Evolutionary conservation across 2,113 vertebrate species (phyloP), one percentile per base, ranked within the genome.

Genomic region (Percina caprodes): DNA sequence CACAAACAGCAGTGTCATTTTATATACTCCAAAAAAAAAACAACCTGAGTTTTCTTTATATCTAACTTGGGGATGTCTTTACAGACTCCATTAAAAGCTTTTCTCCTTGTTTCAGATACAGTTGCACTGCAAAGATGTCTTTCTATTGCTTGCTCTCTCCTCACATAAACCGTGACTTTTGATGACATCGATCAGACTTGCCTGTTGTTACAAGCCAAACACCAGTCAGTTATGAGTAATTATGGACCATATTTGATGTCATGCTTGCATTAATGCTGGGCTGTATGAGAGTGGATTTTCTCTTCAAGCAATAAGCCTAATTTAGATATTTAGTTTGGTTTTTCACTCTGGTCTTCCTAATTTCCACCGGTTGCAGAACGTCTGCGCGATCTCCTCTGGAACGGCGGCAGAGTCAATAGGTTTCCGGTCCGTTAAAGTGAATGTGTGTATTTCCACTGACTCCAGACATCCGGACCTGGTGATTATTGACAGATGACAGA

Each of bases 51-150:
- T 85, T 35, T 67, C 51, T 68, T 55, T 48, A 4, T 30, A 30
- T 46, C 2, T 14, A 65, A 70, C 58, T 84, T 65, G 81, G 71
- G 75, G 83, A 58, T 56, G 51, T 70, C 42, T 74, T 74, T 56
- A 66, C n/a, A 74, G 56, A 70, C 56, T 69, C 68, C 30, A 30
- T 74, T 26, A 14, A 30, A 68, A 21, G 70, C 80, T 88, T 78
- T 87, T 76, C 80, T 88, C 72, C 74, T 89, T 81, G 80, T 84
- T 88, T 90, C 69, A 52, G 51, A 85, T 84, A 91, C 70, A 83
- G 74, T 91, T 86, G 91, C 87, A 89, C 90, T 93, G 88, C 91
- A 93, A 91, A 90, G 81, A 91, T 92, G 86, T 91, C 88, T 93
- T 92, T 92, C 86, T 91, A 80, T 79, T 61, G 72, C 66, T 89